A percentile compares a stretch with the other conserved stretches of the same genome.
Conservation (phyloP, 2,113 vertebrate genomes). For the Sylvicapra grimmia region DNA sequence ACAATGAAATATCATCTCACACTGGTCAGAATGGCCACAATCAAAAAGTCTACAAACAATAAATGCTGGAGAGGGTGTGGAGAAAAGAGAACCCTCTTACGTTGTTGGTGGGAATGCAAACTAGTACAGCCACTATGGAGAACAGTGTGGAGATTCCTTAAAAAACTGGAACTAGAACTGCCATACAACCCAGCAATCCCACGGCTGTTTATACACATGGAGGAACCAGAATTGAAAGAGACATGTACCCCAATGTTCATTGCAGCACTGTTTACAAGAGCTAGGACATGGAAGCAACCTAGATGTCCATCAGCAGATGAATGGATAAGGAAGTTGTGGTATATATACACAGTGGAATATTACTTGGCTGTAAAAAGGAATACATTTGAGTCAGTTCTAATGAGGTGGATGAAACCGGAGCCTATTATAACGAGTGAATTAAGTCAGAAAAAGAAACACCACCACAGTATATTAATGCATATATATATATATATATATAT, state of each 20-base stretch:
- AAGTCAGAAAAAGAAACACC: neutral
- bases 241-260: neutral
- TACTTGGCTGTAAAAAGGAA: neutral
- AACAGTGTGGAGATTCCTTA: neutral
- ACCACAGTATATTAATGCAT: neutral
- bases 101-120: neutral
- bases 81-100: too few species aligned
- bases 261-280: neutral
- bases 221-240: neutral
- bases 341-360: neutral
- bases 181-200: neutral
- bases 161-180: neutral
- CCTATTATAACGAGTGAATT: neutral
- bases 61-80: too few species aligned
- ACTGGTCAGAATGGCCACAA: too few species aligned
- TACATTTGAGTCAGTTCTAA: neutral
- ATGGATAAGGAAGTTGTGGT: neutral
- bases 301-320: neutral
- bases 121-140: neutral
- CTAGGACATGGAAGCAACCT: neutral
- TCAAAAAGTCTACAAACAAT: too few species aligned
- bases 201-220: neutral
- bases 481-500: neutral
- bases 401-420: neutral
- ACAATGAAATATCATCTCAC: too few species aligned